These are phyloP conservation scores for Larimichthys polyactis DNA, from an alignment of 2,113 vertebrate species.

Conservation along the genomic window DNA sequence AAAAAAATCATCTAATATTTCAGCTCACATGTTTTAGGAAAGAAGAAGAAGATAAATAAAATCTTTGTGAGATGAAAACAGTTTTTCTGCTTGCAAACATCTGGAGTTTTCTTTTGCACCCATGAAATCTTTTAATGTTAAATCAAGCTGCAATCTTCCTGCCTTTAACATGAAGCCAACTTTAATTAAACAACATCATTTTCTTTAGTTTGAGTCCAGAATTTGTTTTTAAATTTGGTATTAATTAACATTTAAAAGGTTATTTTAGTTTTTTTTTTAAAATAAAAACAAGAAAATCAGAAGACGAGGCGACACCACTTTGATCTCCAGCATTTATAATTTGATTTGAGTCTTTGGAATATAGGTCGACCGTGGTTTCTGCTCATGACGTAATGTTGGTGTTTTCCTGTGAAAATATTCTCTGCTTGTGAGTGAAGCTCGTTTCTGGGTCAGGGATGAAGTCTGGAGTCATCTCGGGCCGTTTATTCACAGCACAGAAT, in stretches of 20 bases:
- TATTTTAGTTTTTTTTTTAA: too few relatives aligned
- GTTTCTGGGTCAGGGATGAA: neutral
- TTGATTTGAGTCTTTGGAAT: slow-evolving; percentile 17
- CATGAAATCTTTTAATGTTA: too few relatives aligned
- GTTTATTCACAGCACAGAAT: slow-evolving; percentile 18
- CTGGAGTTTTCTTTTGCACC: neutral
- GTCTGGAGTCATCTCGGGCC: neutral
- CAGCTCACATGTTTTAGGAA: neutral
- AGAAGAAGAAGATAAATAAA: neutral
- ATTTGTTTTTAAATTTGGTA: too few relatives aligned
- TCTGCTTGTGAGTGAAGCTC: neutral
- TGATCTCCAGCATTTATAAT: neutral
- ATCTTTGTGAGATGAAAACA: neutral
- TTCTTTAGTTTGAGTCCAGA: too few relatives aligned
- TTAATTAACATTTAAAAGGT: neutral
- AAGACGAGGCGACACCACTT: neutral
- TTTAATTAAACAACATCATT: too few relatives aligned
- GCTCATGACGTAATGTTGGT: neutral
- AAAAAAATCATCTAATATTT: neutral
- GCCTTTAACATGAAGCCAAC: too few relatives aligned
- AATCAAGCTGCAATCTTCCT: too few relatives aligned
- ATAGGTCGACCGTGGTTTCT: neutral
- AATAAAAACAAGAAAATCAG: neutral
- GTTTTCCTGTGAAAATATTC: neutral
- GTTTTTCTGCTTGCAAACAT: neutral